A percentile compares a stretch with the other conserved stretches of the same genome.
Evolutionary conservation across 2,113 vertebrate genomes (phyloP).

Genomic region (Galeopterus variegatus): DNA sequence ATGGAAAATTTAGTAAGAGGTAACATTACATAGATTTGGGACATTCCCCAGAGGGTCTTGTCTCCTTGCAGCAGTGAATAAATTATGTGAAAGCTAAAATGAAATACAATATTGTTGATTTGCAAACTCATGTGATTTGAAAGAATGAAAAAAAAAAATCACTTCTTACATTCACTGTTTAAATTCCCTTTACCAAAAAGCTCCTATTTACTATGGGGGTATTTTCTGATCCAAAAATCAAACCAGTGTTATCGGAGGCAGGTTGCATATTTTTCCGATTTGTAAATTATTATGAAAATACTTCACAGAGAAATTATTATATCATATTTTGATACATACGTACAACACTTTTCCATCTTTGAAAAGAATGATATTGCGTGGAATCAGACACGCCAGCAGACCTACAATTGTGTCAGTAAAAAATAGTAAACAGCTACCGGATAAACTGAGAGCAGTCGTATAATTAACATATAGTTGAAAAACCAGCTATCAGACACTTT

Average conservation of each 20-base stretch:
- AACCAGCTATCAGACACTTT: not conserved
- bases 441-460: not conserved
- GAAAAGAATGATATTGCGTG: not conserved
- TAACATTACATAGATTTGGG: conserved; percentile 70
- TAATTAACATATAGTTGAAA: not conserved
- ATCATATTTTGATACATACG: not conserved
- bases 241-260: not conserved
- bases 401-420: not conserved
- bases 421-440: not conserved
- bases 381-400: not conserved
- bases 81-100: conserved; percentile 67
- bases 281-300: conserved; percentile 49
- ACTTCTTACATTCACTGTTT: not conserved
- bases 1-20: conserved; percentile 76
- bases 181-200: not conserved
- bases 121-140: conserved; percentile 65
- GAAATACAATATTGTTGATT: conserved; percentile 65
- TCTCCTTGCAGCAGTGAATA: conserved; percentile 73
- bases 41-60: conserved; percentile 70
- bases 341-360: not conserved
- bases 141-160: conserved; percentile 50
- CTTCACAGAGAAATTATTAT: not conserved
- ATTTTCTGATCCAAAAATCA: not conserved
- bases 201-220: not conserved
- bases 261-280: not conserved